These are phyloP conservation scores for Perca flavescens DNA, from an alignment of 2,113 vertebrate genomes.

Conservation along the genomic window DNA sequence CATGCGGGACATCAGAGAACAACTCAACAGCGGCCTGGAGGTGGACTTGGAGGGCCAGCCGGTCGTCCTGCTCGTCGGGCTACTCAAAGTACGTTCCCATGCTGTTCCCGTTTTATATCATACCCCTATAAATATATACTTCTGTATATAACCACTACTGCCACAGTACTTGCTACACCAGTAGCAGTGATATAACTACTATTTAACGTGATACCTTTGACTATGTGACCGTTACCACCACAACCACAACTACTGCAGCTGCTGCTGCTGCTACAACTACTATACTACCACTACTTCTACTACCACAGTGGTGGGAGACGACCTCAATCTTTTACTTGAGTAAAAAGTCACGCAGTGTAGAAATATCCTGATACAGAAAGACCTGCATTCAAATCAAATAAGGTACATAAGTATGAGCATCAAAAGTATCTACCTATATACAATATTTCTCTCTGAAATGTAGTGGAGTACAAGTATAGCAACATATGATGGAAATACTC, in stretches of 20 bases:
- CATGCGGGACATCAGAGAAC: conserved; percentile 89
- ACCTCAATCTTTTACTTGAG: not conserved
- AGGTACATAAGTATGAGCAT: not conserved
- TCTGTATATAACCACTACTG: not conserved
- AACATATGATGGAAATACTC: not conserved
- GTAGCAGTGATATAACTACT: not conserved
- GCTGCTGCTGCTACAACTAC: not conserved
- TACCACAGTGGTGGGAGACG: not conserved
- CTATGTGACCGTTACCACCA: not conserved
- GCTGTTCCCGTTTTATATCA: not conserved
- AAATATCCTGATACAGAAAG: not conserved
- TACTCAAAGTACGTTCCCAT: conserved; percentile 88
- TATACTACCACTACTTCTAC: not conserved
- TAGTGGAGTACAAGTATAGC: not conserved
- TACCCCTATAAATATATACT: not conserved
- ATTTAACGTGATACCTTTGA: not conserved
- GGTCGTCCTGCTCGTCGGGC: conserved; percentile 89
- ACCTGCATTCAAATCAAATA: not conserved
- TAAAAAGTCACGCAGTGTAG: not conserved
- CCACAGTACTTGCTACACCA: not conserved
- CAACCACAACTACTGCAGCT: not conserved
- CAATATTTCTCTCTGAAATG: not conserved
- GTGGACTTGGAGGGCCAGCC: conserved; percentile 87
- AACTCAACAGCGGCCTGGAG: conserved; percentile 85
- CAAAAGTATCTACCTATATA: not conserved